Evolutionary conservation across 2,888 invertebrate species (phyloP).

Genomic region (Torymus texanus): DNA sequence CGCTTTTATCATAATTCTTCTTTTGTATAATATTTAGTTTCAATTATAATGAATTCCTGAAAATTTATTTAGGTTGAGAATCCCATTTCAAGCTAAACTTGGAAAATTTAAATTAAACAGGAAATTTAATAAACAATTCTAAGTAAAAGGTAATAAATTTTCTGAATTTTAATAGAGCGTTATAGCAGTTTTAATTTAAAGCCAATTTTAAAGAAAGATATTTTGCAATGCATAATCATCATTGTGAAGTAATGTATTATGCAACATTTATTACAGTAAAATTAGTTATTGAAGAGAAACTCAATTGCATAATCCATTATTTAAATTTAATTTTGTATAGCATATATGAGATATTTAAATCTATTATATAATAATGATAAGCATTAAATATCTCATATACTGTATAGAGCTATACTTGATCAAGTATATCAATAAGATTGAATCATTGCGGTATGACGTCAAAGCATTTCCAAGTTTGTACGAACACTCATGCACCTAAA

Average conservation of each 20-base stretch:
- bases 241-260: neutral
- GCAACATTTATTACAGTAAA: neutral
- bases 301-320: slow-evolving; percentile 2
- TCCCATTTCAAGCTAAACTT: neutral
- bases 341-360: neutral
- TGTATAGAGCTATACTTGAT: too few relatives aligned
- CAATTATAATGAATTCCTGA: neutral
- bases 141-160: too few relatives aligned
- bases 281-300: neutral
- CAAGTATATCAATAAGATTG: too few relatives aligned
- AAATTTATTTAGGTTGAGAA: slow-evolving; percentile 1
- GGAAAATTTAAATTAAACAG: too few relatives aligned
- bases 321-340: slow-evolving; percentile 8
- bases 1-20: neutral
- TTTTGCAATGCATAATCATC: neutral
- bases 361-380: neutral
- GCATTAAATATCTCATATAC: neutral
- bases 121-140: too few relatives aligned
- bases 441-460: slow-evolving; percentile 16
- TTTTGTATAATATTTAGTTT: neutral
- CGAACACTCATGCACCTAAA: slow-evolving; percentile 24
- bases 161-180: too few relatives aligned
- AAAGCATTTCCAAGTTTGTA: slow-evolving; percentile 35
- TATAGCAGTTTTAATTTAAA: neutral
- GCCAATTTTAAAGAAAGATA: neutral